phyloP scores from a whole-genome alignment of 2,113 vertebrate species.

The Symphodus melops region DNA sequence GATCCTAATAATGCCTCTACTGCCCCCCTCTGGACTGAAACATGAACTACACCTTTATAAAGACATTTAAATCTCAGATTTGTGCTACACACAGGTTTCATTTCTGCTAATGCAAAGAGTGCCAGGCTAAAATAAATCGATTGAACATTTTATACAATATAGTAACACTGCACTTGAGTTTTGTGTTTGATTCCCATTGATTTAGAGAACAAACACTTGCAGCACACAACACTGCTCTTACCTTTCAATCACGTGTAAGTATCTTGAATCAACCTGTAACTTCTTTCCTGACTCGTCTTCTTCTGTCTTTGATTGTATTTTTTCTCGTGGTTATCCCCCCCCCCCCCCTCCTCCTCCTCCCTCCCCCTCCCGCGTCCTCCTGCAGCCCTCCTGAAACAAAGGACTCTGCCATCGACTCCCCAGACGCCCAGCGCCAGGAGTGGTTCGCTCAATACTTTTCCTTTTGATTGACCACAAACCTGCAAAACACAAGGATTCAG shows the following conservation, averaged over 20 bases:
- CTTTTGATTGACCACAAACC: conserved; percentile 90
- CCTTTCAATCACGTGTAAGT: not conserved
- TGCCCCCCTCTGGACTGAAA: conserved; percentile 41
- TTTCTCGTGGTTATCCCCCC: conserved; percentile 4
- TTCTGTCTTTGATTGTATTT: conserved; percentile 18
- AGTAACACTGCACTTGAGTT: too few relatives aligned
- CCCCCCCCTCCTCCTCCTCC: not conserved
- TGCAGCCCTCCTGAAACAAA: conserved; percentile 96
- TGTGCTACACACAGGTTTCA: not conserved
- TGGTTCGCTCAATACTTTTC: conserved; percentile 99
- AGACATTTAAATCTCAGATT: too few relatives aligned
- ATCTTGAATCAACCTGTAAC: not conserved
- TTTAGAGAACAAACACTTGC: not conserved
- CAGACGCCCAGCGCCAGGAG: conserved; percentile 96
- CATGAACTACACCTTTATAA: not conserved
- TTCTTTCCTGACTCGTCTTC: conserved; percentile 35
- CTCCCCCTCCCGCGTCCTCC: not conserved
- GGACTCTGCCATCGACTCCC: conserved; percentile 88
- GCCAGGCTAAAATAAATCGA: too few relatives aligned
- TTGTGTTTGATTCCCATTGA: not conserved
- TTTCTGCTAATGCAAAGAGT: too few relatives aligned
- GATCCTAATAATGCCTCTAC: conserved; percentile 8
- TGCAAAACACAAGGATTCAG: conserved; percentile 81
- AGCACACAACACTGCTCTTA: not conserved
- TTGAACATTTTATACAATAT: too few relatives aligned